A percentile compares a stretch with the other conserved stretches of the same genome.
Conservation (phyloP, 2,113 vertebrate species). For the Malurus cyaneus region DNA sequence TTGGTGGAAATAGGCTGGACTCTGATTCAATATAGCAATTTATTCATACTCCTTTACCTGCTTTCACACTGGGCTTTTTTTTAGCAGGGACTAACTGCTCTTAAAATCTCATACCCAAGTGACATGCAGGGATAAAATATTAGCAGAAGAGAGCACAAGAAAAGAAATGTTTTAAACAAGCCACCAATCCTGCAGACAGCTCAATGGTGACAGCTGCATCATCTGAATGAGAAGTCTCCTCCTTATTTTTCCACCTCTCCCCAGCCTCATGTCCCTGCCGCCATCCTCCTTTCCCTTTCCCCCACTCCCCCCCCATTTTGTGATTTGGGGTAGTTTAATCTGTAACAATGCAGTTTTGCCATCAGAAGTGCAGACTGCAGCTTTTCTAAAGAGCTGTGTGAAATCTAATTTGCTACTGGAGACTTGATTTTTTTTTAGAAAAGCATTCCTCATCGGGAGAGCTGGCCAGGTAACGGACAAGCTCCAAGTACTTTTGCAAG, state of each 20-base stretch:
- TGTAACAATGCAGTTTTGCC: neutral
- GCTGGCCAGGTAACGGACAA: no score
- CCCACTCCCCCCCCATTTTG: neutral
- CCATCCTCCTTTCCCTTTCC: neutral
- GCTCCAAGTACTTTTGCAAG: neutral
- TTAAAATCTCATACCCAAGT: neutral
- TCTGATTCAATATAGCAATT: neutral
- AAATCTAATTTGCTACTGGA: neutral
- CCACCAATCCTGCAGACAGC: neutral
- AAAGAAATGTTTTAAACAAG: neutral
- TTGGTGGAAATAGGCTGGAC: neutral
- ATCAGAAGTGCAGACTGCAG: neutral
- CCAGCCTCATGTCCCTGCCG: neutral
- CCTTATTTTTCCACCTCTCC: neutral
- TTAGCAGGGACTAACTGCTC: neutral
- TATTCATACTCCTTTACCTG: rapidly evolving
- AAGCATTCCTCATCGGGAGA: neutral
- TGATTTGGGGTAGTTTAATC: neutral
- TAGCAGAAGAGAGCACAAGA: neutral
- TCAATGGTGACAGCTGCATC: rapidly evolving
- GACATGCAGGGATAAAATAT: neutral
- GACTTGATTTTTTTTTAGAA: neutral
- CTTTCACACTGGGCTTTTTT: neutral
- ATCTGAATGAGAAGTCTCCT: neutral
- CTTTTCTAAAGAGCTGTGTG: neutral